phyloP scores from a whole-genome alignment of 2,113 vertebrate genomes.

The Tupaia chinensis region DNA sequence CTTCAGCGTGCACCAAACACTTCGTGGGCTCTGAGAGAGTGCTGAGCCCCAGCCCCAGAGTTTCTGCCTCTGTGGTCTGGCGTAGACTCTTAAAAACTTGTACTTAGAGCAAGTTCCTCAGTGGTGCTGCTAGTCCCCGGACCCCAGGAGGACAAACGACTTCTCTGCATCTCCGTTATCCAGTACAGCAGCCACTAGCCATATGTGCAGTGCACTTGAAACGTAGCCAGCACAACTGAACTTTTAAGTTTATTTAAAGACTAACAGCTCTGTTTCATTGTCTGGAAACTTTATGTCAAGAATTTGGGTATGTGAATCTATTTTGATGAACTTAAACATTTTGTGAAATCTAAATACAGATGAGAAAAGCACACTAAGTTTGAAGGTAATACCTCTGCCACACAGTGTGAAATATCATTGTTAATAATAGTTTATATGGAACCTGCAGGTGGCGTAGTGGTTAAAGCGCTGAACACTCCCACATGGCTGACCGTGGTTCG shows the following conservation, averaged over 20 bases:
- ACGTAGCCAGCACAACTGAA: no score
- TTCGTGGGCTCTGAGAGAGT: not conserved
- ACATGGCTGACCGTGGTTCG: no score
- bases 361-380: not conserved
- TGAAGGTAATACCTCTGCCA: not conserved
- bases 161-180: not conserved
- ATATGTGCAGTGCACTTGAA: fast-evolving
- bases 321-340: not conserved
- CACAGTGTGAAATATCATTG: not conserved
- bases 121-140: not conserved
- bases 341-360: not conserved
- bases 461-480: no score
- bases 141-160: fast-evolving
- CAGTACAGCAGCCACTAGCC: fast-evolving
- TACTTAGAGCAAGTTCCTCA: not conserved
- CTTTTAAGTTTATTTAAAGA: not conserved
- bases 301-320: not conserved
- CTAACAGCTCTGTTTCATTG: not conserved
- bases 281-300: not conserved
- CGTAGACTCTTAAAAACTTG: not conserved
- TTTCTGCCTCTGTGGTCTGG: no score
- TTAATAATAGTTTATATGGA: not conserved
- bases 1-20: fast-evolving
- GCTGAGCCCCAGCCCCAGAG: fast-evolving
- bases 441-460: no score